A percentile compares a stretch with the other conserved stretches of the same genome.
These are phyloP conservation scores for Melanotaenia nigrans DNA, from an alignment of 2,797 vertebrate genomes.

Conservation along the genomic window DNA sequence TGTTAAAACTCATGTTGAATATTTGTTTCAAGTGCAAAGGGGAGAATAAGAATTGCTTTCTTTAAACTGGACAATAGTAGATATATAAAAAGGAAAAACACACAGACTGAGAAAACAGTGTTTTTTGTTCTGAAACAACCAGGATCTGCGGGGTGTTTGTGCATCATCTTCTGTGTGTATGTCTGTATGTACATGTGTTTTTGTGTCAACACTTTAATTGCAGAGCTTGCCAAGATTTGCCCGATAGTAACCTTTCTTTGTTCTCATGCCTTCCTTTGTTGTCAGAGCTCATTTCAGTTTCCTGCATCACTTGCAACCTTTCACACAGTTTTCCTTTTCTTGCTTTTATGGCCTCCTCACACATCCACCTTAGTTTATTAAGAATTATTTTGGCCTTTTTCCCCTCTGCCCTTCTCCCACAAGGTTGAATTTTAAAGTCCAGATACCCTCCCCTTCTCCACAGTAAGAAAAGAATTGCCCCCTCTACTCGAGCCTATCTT, in stretches of 20 bases:
- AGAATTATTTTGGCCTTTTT: conserved; percentile 16
- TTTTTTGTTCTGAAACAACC: conserved; percentile 30
- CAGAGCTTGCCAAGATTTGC: conserved; percentile 49
- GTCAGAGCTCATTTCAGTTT: conserved; percentile 24
- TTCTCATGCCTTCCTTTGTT: conserved; percentile 45
- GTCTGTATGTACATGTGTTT: conserved; percentile 8
- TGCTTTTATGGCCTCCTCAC: not conserved
- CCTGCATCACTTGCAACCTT: conserved; percentile 20
- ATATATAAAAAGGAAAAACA: not conserved
- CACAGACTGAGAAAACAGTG: not conserved
- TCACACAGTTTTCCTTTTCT: not conserved
- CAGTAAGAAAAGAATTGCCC: conserved; percentile 24
- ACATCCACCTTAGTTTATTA: conserved; percentile 6
- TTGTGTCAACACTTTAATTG: conserved; percentile 26
- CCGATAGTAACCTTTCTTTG: conserved; percentile 78
- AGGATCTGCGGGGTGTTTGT: conserved; percentile 12
- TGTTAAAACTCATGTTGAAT: conserved; percentile 28
- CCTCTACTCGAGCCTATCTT: conserved; percentile 15
- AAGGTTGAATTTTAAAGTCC: conserved; percentile 3
- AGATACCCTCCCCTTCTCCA: conserved; percentile 1
- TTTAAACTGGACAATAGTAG: not conserved
- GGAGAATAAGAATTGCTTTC: not conserved
- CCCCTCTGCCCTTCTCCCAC: not conserved
- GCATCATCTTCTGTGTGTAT: not conserved
- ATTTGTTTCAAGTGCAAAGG: not conserved